These are phyloP conservation scores for Apogon hyalosoma DNA, from an alignment of 2,797 vertebrate genomes.

Conservation along the genomic window DNA sequence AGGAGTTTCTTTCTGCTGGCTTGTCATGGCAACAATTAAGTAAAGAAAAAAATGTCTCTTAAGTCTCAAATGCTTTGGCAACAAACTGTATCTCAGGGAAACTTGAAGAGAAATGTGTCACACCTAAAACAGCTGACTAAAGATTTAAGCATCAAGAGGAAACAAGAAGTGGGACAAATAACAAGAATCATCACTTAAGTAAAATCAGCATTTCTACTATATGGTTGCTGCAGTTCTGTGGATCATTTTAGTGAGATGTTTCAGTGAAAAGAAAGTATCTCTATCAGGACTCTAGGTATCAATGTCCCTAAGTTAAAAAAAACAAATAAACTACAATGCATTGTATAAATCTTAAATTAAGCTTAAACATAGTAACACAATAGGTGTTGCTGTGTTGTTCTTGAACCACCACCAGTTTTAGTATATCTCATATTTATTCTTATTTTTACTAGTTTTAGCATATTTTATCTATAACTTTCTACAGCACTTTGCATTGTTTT, in stretches of 20 bases:
- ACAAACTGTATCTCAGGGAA: neutral
- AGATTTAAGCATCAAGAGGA: neutral
- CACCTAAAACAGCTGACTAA: neutral
- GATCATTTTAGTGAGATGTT: neutral
- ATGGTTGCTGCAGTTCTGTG: neutral
- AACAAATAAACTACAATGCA: too few species aligned
- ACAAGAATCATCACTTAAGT: neutral
- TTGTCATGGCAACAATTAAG: conserved; percentile 1
- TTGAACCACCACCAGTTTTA: too few species aligned
- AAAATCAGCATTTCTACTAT: neutral
- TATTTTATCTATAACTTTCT: too few species aligned
- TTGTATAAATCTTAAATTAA: neutral
- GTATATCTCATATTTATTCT: too few species aligned
- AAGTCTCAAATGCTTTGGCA: neutral
- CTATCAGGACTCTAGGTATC: neutral
- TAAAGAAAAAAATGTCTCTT: neutral
- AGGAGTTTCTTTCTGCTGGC: neutral
- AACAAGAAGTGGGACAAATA: neutral
- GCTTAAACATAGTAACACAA: neutral
- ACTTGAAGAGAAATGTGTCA: neutral
- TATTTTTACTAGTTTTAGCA: too few species aligned
- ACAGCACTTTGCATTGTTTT: too few species aligned
- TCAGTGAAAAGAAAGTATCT: neutral
- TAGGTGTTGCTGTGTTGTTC: too few species aligned
- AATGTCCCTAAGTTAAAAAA: neutral